Evolutionary conservation across 1,140 invertebrate genomes (phyloP).

Genomic region (Papilio dardanus): DNA sequence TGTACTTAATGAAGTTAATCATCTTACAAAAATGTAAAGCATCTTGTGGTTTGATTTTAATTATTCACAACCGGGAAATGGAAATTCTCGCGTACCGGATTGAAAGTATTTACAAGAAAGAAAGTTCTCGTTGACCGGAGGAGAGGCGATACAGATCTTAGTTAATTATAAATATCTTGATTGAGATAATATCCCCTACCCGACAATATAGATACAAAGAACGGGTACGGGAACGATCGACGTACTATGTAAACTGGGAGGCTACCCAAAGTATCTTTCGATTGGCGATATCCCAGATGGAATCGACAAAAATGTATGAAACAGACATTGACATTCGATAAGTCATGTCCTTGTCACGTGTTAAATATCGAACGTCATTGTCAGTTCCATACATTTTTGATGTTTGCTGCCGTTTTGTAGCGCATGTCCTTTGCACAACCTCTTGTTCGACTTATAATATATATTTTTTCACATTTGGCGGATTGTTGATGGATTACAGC

Average conservation of each 20-base stretch:
- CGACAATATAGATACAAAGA: conserved; percentile 18
- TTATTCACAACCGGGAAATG: conserved; percentile 36
- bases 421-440: too few species aligned
- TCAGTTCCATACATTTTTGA: too few species aligned
- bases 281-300: too few species aligned
- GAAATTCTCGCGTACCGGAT: conserved; percentile 47
- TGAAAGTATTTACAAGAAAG: conserved; percentile 56
- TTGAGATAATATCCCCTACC: conserved; percentile 22
- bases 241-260: conserved; percentile 3
- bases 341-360: too few species aligned
- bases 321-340: too few species aligned
- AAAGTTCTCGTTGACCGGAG: conserved; percentile 44
- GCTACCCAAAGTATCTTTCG: too few species aligned
- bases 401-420: too few species aligned
- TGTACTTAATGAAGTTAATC: background rate
- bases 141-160: background rate
- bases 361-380: too few species aligned
- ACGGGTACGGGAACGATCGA: background rate
- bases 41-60: conserved; percentile 10
- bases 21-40: background rate
- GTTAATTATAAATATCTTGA: conserved; percentile 34
- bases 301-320: too few species aligned
- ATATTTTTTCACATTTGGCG: conserved; percentile 44
- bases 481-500: conserved; percentile 45
- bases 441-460: background rate